Conservation (phyloP, 2,797 vertebrate species). For the Lophius americanus region DNA sequence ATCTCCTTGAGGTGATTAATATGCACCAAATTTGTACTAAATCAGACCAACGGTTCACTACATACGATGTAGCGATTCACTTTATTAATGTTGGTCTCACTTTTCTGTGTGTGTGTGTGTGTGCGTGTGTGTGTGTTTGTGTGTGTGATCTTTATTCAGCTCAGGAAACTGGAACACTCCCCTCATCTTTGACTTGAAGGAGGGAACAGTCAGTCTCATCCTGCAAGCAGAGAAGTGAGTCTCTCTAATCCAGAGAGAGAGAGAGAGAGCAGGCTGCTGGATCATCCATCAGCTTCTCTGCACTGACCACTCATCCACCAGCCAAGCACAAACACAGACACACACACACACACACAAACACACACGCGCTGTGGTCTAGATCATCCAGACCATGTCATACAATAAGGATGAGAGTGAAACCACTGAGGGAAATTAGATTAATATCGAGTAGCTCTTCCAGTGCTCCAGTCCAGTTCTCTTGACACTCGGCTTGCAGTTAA, state of each 20-base stretch:
- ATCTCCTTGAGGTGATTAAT: too few relatives aligned
- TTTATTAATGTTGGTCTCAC: not conserved
- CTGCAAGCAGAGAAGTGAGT: slow-evolving; percentile 94
- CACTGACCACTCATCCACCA: slow-evolving; percentile 57
- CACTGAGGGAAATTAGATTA: slow-evolving; percentile 70
- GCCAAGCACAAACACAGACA: slow-evolving; percentile 6
- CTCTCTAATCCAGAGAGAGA: slow-evolving; percentile 47
- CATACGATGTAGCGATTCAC: slow-evolving; percentile 3
- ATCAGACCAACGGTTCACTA: not conserved
- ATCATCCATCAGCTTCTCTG: slow-evolving; percentile 56
- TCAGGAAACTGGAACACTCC: slow-evolving; percentile 98
- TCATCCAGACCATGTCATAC: slow-evolving; percentile 56
- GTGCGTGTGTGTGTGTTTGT: slow-evolving; percentile 18
- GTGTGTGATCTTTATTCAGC: slow-evolving; percentile 71
- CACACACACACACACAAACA: slow-evolving; percentile 18
- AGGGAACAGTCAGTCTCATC: slow-evolving; percentile 95
- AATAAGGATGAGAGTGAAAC: slow-evolving; percentile 69
- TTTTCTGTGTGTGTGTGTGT: slow-evolving; percentile 12
- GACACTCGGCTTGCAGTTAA: slow-evolving; percentile 61
- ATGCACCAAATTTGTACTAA: too few relatives aligned
- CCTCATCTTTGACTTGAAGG: slow-evolving; percentile 96
- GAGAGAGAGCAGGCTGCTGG: slow-evolving; percentile 48
- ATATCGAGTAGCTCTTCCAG: slow-evolving; percentile 73
- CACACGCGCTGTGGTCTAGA: slow-evolving; percentile 40
- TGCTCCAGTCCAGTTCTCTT: slow-evolving; percentile 53